Percentiles rank a stretch among this genome's conserved stretches.
These are phyloP conservation scores for Channa maculata DNA, from an alignment of 2,113 vertebrate genomes.

Conservation along the genomic window DNA sequence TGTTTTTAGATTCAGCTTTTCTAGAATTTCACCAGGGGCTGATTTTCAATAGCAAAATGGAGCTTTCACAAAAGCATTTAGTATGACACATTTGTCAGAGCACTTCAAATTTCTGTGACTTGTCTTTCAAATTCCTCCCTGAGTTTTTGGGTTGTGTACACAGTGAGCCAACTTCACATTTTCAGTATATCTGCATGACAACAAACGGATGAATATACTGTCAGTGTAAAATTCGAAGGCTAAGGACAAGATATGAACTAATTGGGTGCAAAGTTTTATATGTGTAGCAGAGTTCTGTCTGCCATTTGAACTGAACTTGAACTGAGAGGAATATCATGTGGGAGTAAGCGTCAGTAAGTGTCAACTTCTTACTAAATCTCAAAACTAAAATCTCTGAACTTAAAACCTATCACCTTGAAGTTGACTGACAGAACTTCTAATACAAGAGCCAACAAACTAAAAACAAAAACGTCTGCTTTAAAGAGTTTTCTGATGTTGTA, in stretches of 20 bases:
- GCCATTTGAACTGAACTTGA: neutral
- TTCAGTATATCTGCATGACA: slow-evolving; percentile 9
- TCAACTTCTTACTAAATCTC: no score
- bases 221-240: neutral
- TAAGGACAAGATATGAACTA: neutral
- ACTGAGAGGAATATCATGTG: neutral
- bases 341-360: neutral
- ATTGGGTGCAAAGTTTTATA: neutral
- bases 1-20: slow-evolving; percentile 2
- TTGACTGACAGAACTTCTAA: slow-evolving; percentile 2
- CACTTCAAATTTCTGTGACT: neutral
- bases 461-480: no score
- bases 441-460: no score
- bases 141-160: slow-evolving; percentile 21
- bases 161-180: slow-evolving; percentile 32
- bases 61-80: slow-evolving; percentile 10
- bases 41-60: slow-evolving; percentile 5
- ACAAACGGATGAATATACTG: neutral
- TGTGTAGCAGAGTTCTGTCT: neutral
- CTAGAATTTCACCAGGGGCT: slow-evolving; percentile 2
- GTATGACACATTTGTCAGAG: slow-evolving; percentile 41
- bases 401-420: neutral
- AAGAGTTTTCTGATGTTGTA: neutral
- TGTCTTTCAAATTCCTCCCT: slow-evolving; percentile 11
- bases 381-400: neutral